Evolutionary conservation across 1,140 invertebrate species (phyloP), one percentile per base, ranked within the genome.

Genomic region (Papilio helenus): DNA sequence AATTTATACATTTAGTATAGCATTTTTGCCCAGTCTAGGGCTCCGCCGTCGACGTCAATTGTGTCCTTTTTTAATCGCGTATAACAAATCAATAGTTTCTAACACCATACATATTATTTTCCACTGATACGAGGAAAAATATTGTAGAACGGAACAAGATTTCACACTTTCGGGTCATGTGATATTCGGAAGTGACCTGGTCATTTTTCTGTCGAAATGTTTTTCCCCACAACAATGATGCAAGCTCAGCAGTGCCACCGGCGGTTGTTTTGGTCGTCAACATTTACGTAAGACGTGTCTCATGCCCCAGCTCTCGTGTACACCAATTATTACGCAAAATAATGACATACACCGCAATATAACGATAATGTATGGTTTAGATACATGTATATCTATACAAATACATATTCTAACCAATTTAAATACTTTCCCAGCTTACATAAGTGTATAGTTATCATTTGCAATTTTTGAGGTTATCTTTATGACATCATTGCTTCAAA

Each of bases 111-210:
- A 34, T 4, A 34, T 34, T 34, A 34, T 34, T 34, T 34, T 34
- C 34, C 34, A 4, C 34, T 4, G 34, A 34, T 34, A 34, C 34
- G 34, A 34, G 34, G 5, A 51, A 51, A 51, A 16, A 9, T 61
- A 3, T 61, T 12, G 20, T 26, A 12, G 3, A 12, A 3, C 20
- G 20, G 20, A 61, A 20, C 20, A 61, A 23, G 58, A 61, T 61
- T 61, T 61, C 20, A 23, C 18, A 20, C 5, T 58, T 58, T 58
- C 23, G n/a, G 7, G 20, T 58, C 51, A n/a, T 23, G 49, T 55
- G n/a, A 58, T n/a, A n/a, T 51, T 74, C 44, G 72, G 72, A 74
- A 74, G 46, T 74, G 72, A 44, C 34, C 42, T 42, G 72, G 72
- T 39, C 5, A 44, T 26, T 49, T 8, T 39, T 39, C 34, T 39